These are phyloP conservation scores for Eucidaris tribuloides DNA, from an alignment of 35 echinoderm and acorn worm genomes.

Conservation along the genomic window DNA sequence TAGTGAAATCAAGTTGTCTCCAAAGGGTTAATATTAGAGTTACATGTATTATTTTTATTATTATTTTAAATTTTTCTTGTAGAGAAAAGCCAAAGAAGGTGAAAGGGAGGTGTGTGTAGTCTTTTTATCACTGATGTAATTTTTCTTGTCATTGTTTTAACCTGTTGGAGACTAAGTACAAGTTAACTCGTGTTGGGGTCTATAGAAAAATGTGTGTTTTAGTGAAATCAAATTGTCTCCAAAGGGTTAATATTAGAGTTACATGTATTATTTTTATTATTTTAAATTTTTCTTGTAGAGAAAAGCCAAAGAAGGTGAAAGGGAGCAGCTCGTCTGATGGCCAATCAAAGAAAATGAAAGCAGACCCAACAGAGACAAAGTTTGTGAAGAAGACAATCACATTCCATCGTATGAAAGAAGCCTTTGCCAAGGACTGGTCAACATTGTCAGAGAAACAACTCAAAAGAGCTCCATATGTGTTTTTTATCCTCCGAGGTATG, in stretches of 20 bases:
- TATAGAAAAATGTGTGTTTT: no score
- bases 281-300: constrained; percentile 38
- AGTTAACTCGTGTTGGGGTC: no score
- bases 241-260: no score
- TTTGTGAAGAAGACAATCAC: constrained; percentile 63
- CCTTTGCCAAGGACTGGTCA: constrained; percentile 79
- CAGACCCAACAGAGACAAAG: constrained; percentile 66
- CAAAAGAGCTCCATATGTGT: constrained; percentile 71
- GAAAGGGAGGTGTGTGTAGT: no score
- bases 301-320: constrained; percentile 68
- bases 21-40: no score
- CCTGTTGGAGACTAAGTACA: no score
- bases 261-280: no score
- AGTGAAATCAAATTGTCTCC: no score
- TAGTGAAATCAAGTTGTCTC: no score
- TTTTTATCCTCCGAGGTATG: constrained; percentile 81
- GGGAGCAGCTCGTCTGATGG: constrained; percentile 19
- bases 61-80: neutral
- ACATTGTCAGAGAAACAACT: constrained; percentile 48
- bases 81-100: constrained; percentile 81
- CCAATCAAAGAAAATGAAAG: constrained; percentile 67
- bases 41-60: neutral
- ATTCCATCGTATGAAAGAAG: constrained; percentile 79
- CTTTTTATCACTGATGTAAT: no score
- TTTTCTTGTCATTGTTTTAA: no score